Conservation (phyloP, 2,113 vertebrate species). For the Neogale vison region DNA sequence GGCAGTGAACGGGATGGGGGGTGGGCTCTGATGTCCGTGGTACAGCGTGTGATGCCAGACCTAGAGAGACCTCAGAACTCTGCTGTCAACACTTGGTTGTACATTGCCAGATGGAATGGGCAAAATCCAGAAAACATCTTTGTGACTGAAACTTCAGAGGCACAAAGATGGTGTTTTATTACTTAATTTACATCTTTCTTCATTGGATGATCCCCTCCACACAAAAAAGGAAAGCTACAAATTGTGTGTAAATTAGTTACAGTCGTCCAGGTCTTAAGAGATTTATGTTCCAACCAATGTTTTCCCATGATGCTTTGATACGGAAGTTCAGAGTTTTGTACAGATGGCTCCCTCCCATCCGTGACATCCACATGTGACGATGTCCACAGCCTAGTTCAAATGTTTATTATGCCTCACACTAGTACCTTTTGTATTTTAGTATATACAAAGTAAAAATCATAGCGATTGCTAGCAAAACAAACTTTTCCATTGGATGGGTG, state of each 20-base stretch:
- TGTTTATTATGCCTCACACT: neutral
- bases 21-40: too few relatives aligned
- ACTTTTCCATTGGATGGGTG: neutral
- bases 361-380: neutral
- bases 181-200: neutral
- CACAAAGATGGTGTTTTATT: neutral
- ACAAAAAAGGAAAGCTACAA: neutral
- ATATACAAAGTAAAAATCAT: neutral
- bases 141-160: neutral
- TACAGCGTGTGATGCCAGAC: fast-evolving
- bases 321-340: neutral
- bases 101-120: neutral
- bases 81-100: neutral
- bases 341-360: neutral
- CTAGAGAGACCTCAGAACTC: neutral
- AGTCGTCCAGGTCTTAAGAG: neutral
- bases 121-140: neutral
- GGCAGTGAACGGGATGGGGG: neutral
- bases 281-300: neutral
- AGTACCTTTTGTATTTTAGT: neutral
- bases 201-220: neutral
- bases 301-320: neutral
- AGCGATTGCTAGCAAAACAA: neutral
- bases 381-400: neutral
- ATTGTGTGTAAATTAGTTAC: neutral